These are phyloP conservation scores for Channa striata DNA, from an alignment of 2,797 vertebrate species.

Conservation along the genomic window DNA sequence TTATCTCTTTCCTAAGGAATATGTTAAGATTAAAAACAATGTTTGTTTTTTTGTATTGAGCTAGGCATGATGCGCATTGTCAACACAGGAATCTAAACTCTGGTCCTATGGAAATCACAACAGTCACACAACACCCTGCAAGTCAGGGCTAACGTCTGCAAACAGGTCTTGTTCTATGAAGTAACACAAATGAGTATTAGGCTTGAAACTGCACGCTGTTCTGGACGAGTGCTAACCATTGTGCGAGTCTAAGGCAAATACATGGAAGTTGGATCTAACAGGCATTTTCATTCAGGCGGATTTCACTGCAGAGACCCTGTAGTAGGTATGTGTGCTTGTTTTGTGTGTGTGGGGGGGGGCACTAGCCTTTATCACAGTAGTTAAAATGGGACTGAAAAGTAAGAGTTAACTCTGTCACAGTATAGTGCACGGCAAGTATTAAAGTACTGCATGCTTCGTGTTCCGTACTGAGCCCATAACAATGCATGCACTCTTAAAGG, in stretches of 20 bases:
- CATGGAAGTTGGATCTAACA: conserved; percentile 89
- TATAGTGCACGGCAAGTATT: conserved; percentile 38
- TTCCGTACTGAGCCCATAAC: conserved; percentile 29
- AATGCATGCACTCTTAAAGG: conserved; percentile 35
- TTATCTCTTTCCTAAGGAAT: not conserved
- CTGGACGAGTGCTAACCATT: conserved; percentile 89
- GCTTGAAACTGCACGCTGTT: conserved; percentile 82
- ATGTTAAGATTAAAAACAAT: not conserved
- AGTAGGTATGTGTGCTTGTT: conserved; percentile 74
- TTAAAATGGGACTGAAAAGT: conserved; percentile 35
- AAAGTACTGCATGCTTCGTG: conserved; percentile 50
- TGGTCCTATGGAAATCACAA: conserved; percentile 47
- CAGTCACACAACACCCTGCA: conserved; percentile 71
- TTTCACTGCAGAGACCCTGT: conserved; percentile 71
- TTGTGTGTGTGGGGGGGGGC: not conserved
- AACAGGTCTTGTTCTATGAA: conserved; percentile 59
- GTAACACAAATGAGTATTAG: conserved; percentile 79
- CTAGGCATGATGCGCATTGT: conserved; percentile 8
- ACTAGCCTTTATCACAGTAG: conserved; percentile 24
- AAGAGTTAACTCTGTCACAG: conserved; percentile 39
- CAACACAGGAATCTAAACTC: conserved; percentile 31
- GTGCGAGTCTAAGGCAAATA: conserved; percentile 97
- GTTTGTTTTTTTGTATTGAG: not conserved
- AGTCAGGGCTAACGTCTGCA: conserved; percentile 62
- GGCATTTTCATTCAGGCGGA: conserved; percentile 83